Base-by-base conservation (phyloP, 2,888 invertebrate species). In the Amphiduros pacificus region DNA sequence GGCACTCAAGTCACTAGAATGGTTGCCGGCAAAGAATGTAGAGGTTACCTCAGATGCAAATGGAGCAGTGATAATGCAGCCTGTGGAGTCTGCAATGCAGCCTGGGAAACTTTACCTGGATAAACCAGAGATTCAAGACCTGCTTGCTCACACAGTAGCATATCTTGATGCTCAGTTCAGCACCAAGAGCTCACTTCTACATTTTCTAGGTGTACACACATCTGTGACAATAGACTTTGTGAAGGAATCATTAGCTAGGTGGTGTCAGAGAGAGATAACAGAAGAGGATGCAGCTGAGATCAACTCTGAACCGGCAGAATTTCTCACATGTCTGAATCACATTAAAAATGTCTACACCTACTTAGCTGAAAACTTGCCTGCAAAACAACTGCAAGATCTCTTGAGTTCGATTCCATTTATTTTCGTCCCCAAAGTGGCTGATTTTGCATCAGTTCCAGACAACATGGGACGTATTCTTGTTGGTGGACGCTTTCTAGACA, bases 311-410 rank as follows among this genome's bases (percentile, higher is more conserved):
- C n/a, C n/a, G n/a, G n/a, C n/a, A n/a, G n/a, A n/a, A n/a, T n/a
- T n/a, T n/a, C n/a, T n/a, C n/a, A 75, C 77, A 22, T 68, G 71
- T 3, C 48, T 75, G 41, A 29, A 55, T 0, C 79, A 80, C 63
- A 74, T 80, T 54, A 71, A 70, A 28, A 60, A 61, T 17, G 71
- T 81, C 24, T 81, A 81, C 63, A 40, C 28, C 0, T 75, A 73
- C 63, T 67, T 81, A 17, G 48, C 58, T 17, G 71, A 73, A 0
- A 66, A 75, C 40, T 65, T 80, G 29, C 63, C 64, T 6, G 66
- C 66, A 9, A 73, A 73, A 54, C 72, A 75, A 3, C 60, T 71
- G 6, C 73, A 74, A 36, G 71, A 74, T 40, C 62, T 81, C 48
- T 68, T 77, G 22, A 68, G 68, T 28, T 62, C 73, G 2, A 59